Evolutionary conservation across 2,797 vertebrate genomes (phyloP), one percentile per base, ranked within the genome.

Genomic region (Premnoplex brunnescens): DNA sequence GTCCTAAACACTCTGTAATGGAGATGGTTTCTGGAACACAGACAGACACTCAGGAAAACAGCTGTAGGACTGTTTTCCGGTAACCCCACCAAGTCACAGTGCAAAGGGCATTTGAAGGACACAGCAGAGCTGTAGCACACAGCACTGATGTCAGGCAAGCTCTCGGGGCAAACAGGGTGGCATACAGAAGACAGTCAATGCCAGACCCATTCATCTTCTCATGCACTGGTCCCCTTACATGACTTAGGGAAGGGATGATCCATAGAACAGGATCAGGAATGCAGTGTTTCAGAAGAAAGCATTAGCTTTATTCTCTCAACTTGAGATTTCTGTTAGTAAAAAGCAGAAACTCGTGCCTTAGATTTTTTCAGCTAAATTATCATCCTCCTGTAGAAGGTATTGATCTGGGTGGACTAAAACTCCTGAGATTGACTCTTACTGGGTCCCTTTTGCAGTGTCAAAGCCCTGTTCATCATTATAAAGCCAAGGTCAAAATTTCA

Each of bases 91-190:
- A n/a, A 73, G 63, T 30, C 52, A 54, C 37, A 74, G 91, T 36
- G 67, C 77, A 95, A 85, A 91, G 77, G 51, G 81, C 84, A 72
- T 62, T 39, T 52, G 60, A 73, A 89, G 86, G 81, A 82, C 84
- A 95, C 36, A 26, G 32, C 6, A 6, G 59, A 82, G n/a, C 2
- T 69, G 59, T 5, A 76, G 83, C 64, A 64, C 82, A 46, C 16
- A 67, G 41, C 22, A 4, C 32, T 30, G 81, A 48, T 30, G 52
- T 39, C 60, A 64, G 59, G 30, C 3, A 5, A 74, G 69, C 32
- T 63, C 44, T 62, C 14, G 21, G 37, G 34, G 36, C 1, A 6
- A 3, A 5, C 51, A 76, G 81, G 10, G 52, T 8, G 71, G 58
- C 44, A 8, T 0, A 5, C 32, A 64, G 72, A 79, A 60, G 37